Conservation (phyloP, 2,888 invertebrate genomes). For the Cephus pulcher region DNA sequence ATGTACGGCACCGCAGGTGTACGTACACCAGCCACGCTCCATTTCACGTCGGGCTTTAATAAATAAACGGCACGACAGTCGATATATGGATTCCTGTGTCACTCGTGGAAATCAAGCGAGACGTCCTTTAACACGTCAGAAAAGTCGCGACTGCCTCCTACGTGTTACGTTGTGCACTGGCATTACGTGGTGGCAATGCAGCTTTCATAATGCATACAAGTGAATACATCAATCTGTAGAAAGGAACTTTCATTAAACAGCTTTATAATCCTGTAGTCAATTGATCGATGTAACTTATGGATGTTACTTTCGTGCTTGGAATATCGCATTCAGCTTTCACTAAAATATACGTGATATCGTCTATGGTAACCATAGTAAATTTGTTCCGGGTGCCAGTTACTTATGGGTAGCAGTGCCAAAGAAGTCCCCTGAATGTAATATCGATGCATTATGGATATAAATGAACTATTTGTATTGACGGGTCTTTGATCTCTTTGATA, state of each 20-base stretch:
- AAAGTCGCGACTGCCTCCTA: background rate
- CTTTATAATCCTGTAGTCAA: background rate
- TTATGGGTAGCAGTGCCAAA: too few species aligned
- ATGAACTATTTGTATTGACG: background rate
- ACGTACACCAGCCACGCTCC: background rate
- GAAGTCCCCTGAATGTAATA: background rate
- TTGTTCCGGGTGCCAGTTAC: too few species aligned
- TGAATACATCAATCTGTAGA: background rate
- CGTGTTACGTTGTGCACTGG: conserved; percentile 7
- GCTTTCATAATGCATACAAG: background rate
- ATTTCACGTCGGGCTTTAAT: conserved; percentile 21
- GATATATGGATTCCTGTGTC: conserved; percentile 31
- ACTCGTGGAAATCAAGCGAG: conserved; percentile 27
- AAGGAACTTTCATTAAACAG: background rate
- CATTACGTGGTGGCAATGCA: background rate
- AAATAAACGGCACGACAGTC: conserved; percentile 34
- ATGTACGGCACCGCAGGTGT: background rate
- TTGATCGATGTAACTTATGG: background rate
- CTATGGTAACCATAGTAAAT: too few species aligned
- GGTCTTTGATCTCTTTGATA: background rate
- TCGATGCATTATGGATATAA: background rate
- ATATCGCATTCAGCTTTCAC: background rate
- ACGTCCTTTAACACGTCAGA: conserved; percentile 20
- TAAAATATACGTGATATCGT: background rate
- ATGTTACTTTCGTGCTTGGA: background rate